These are phyloP conservation scores for Zaprionus gabonicus DNA, from an alignment of 1,140 invertebrate genomes.

Conservation along the genomic window DNA sequence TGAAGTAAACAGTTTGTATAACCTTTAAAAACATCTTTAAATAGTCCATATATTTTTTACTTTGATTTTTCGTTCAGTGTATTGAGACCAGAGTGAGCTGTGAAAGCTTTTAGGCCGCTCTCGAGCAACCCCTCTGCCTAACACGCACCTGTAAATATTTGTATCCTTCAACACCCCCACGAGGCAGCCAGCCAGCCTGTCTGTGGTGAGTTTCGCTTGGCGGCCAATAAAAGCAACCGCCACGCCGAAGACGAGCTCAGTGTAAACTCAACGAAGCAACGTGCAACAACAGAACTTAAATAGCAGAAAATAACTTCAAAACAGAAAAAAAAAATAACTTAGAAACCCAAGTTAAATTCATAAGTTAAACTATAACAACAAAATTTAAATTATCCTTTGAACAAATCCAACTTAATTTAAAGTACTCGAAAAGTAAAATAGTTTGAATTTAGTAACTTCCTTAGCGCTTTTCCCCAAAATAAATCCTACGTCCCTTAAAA, in stretches of 20 bases:
- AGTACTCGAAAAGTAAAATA: not conserved
- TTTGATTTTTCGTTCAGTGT: constrained; percentile 1
- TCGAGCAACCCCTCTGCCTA: constrained; percentile 3
- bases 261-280: constrained; percentile 74
- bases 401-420: not conserved
- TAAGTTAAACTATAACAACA: constrained; percentile 6
- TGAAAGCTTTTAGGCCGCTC: constrained; percentile 36
- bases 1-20: too few relatives aligned
- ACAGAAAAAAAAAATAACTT: constrained; percentile 15
- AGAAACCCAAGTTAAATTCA: constrained; percentile 24
- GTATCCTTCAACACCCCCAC: constrained; percentile 52
- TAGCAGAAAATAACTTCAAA: constrained; percentile 26
- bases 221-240: constrained; percentile 71
- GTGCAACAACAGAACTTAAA: constrained; percentile 60
- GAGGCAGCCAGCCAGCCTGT: constrained; percentile 48
- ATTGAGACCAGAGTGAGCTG: not conserved
- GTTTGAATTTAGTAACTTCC: not conserved
- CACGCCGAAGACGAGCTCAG: constrained; percentile 56
- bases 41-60: too few relatives aligned
- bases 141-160: constrained; percentile 75
- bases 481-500: constrained; percentile 12
- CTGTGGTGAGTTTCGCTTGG: constrained; percentile 67
- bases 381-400: not conserved
- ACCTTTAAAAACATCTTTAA: too few relatives aligned
- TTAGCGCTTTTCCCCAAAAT: not conserved